Percentiles rank a stretch among this genome's conserved stretches.
Evolutionary conservation across 2,797 vertebrate genomes (phyloP).

Genomic region (Betta splendens): DNA sequence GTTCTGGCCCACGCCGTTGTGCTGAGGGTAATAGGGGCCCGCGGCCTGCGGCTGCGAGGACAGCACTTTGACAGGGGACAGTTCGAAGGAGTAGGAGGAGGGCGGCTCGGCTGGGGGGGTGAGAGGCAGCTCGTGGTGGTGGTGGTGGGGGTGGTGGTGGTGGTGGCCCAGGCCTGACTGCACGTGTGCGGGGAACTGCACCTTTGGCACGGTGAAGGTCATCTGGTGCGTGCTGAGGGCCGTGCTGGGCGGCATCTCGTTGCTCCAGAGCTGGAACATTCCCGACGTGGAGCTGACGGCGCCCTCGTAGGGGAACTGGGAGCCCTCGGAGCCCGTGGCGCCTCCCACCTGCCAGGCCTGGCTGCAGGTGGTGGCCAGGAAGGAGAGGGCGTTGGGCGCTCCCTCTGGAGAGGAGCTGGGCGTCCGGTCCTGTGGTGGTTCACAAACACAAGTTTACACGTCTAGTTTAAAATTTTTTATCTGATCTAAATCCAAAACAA

Average conservation of each 20-base stretch:
- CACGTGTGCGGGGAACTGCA: conserved; percentile 85
- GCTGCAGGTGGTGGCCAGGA: conserved; percentile 85
- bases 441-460: conserved; percentile 27
- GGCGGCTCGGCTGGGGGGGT: conserved; percentile 86
- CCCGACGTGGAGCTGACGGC: conserved; percentile 80
- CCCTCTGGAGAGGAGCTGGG: conserved; percentile 85
- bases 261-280: conserved; percentile 91
- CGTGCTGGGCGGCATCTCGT: conserved; percentile 80
- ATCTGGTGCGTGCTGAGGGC: conserved; percentile 84
- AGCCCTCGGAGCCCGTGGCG: conserved; percentile 72
- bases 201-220: conserved; percentile 86
- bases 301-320: conserved; percentile 83
- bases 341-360: conserved; percentile 82
- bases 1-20: conserved; percentile 81
- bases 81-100: conserved; percentile 85
- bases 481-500: too few species aligned
- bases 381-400: conserved; percentile 79
- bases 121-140: conserved; percentile 87
- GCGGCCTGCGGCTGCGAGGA: conserved; percentile 78
- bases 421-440: conserved; percentile 80
- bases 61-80: conserved; percentile 87
- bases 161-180: conserved; percentile 80
- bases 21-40: conserved; percentile 83
- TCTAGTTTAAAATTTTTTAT: too few species aligned
- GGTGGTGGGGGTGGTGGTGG: conserved; percentile 84